Evolutionary conservation across 2,113 vertebrate species (phyloP), one percentile per base, ranked within the genome.

Genomic region (Tapirus terrestris): DNA sequence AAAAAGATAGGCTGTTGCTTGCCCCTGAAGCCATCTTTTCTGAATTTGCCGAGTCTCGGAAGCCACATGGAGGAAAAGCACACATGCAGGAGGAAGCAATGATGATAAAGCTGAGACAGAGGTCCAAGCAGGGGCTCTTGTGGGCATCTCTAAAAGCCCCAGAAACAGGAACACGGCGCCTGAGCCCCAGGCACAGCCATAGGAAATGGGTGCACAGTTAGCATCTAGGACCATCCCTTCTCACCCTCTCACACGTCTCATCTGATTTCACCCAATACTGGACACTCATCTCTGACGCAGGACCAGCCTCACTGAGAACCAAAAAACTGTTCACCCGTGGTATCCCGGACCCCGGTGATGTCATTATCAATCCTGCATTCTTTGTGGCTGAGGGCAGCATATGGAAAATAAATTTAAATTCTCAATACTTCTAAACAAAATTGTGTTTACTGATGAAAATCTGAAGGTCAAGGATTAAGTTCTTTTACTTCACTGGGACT

Each of bases 381-480:
- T 51, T 33, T 68, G 82, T 48, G n/a, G n/a, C 20, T 31, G 17
- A 83, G 36, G 53, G 45, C 72, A 61, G 45, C 56, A 79, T 6
- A 45, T 53, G 48, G 45, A 36, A 89, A 93, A 93, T 60, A 45
- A 72, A 43, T 77, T 91, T 60, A 45, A 72, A 43, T 77, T 91
- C 65, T 89, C 76, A 65, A 29, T 23, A 25, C 25, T 39, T 91
- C 60, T 43, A 39, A 79, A 29, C 21, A 83, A 92, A 92, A 79
- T 39, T 67, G 4, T 73, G 27, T 6, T 81, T 58, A 61, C 1
- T 29, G 18, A 56, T 53, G 31, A 95, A 96, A 89, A 92, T 58
- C 13, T 93, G 60, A 86, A 86, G 21, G 61, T 86, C 36, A 68
- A 86, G 81, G 36, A 61, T 72, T 75, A 89, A 77, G 51, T 58